phyloP scores from a whole-genome alignment of 2,797 vertebrate genomes.

The Danio jaintianensis region DNA sequence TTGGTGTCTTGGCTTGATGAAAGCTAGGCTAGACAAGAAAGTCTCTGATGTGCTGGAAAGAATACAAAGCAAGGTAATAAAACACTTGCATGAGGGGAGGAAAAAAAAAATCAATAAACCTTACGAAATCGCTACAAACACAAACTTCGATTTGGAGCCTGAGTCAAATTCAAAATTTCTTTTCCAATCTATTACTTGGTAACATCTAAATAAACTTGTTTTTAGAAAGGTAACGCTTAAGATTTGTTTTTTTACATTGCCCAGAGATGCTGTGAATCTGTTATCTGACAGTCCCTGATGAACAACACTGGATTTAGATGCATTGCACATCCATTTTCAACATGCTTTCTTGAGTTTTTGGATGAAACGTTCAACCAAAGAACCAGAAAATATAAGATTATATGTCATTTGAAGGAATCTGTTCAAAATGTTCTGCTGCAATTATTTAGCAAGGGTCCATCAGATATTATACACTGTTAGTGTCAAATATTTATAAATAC shows the following conservation, averaged over 20 bases:
- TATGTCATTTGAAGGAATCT: not conserved
- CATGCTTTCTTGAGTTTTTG: not conserved
- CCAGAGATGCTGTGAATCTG: not conserved
- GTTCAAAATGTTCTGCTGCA: not conserved
- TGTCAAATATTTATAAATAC: not conserved
- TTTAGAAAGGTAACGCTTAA: not conserved
- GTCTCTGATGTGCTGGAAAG: constrained; percentile 32
- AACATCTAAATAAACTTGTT: not conserved
- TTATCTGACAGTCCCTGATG: not conserved
- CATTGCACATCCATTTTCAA: not conserved
- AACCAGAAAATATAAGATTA: not conserved
- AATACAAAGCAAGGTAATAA: constrained; percentile 37
- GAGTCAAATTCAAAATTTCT: not conserved
- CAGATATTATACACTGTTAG: not conserved
- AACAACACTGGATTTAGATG: not conserved
- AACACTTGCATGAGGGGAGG: not conserved
- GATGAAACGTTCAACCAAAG: not conserved
- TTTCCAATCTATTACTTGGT: not conserved
- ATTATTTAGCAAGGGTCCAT: not conserved
- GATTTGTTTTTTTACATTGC: not conserved
- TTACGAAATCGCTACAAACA: not conserved
- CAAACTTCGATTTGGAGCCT: not conserved
- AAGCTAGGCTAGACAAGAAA: constrained; percentile 22
- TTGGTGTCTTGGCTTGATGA: constrained; percentile 28
- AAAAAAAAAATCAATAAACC: constrained; percentile 8